Evolutionary conservation across 2,113 vertebrate genomes (phyloP).

Genomic region (Microtus pennsylvanicus): DNA sequence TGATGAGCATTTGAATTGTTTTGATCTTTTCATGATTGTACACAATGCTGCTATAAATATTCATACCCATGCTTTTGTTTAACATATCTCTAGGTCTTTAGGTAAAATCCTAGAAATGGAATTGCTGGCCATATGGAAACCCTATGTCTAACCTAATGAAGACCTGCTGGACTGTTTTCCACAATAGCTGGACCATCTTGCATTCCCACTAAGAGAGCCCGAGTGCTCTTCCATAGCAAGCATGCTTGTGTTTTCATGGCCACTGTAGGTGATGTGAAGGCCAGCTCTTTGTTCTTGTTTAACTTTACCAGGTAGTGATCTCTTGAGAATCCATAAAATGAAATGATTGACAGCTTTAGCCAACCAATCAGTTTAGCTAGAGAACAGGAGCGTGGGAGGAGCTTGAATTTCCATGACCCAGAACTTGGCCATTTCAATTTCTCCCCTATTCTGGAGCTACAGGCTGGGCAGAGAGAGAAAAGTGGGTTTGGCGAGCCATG

Average conservation of each 20-base stretch:
- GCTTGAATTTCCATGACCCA: neutral
- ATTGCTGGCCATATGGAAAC: neutral
- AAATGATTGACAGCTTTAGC: neutral
- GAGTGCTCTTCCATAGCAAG: neutral
- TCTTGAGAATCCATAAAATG: neutral
- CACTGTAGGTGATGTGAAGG: neutral
- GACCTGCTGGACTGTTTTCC: neutral
- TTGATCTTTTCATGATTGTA: neutral
- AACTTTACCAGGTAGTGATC: neutral
- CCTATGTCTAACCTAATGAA: neutral
- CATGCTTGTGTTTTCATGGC: neutral
- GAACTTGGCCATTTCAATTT: neutral
- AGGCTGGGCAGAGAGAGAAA: neutral
- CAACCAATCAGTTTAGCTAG: constrained; percentile 11
- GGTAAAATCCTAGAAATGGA: neutral
- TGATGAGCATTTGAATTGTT: neutral
- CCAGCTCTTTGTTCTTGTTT: neutral
- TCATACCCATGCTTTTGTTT: neutral
- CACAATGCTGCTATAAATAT: neutral
- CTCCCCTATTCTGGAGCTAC: neutral
- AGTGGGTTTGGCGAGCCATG: neutral
- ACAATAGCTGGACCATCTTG: neutral
- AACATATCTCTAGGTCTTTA: neutral
- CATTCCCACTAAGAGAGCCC: rapidly evolving
- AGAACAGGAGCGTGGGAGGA: neutral